Evolutionary conservation across 2,113 vertebrate genomes (phyloP), one percentile per base, ranked within the genome.

Genomic region (Nettapus auritus): DNA sequence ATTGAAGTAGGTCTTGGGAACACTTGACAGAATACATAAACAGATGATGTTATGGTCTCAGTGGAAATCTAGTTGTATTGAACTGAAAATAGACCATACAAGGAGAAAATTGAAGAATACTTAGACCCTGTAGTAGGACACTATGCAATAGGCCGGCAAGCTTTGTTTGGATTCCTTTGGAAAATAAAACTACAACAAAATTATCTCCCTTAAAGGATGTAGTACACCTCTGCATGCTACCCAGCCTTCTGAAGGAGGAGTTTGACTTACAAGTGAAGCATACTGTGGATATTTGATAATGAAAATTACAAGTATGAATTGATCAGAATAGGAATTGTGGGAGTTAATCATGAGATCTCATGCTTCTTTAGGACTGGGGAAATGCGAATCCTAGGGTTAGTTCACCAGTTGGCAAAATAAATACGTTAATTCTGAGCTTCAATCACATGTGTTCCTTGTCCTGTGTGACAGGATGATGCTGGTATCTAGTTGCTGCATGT

Each of bases 1-100:
- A 81, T 93, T 96, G 88, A 92, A 95, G 95, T 92, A 84, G 83
- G 86, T 82, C 86, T 93, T 91, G 73, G 94, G 94, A 96, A 74
- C 78, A 92, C 88, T 94, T 93, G 86, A 87, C 71, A 92, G 88
- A 92, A 94, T 94, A 68, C 56, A n/a, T 95, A 93, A 90, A 84
- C 86, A 90, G 85, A 90, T 96, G 94, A 95, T 94, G 83, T 93
- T 94, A 90, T 88, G 76, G 80, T 94, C 90, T 93, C 84, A n/a
- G 74, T 97, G 91, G 93, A 91, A 96, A 96, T 97, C 64, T 89
- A 91, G 40, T 48, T 82, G 56, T 76, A 68, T 88, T 88, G 89
- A 87, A 82, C 89, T 74, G 88, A 94, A 95, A 91, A 81, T 89
- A 96, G 85, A 93, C 70, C 88, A 87, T 95, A 96, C 60, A 95